Evolutionary conservation across 2,888 invertebrate species (phyloP), one percentile per base, ranked within the genome.

Genomic region (Hemistola chrysoprasaria): DNA sequence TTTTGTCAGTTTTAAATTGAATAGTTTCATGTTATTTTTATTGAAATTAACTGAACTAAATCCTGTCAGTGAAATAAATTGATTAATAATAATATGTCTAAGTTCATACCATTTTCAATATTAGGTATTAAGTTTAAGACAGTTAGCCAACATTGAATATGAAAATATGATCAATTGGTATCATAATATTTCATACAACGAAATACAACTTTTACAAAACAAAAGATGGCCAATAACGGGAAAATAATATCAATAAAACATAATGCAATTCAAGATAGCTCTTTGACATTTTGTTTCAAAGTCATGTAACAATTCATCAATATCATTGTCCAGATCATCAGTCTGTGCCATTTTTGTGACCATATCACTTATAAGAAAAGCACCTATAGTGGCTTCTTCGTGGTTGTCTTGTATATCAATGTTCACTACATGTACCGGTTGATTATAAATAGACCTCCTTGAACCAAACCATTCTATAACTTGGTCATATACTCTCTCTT

Each of bases 371-470:
- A 99, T 98, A 60, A 98, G 91, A 87, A 99, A 98, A 22, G 99
- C 99, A 53, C 99, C 99, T 69, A 99, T 94, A 1, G 99, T 97
- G 0, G 99, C 99, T 82, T 99, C 99, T 79, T 99, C 99, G 56
- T 99, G 98, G 85, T 99, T 99, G 88, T 99, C 99, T 78, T 97
- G 98, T 62, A 99, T 98, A 74, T 99, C 99, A 58, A 99, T 94
- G 78, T 99, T 99, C 39, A 99, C 95, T 26, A 99, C 93, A 89
- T 99, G 99, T 1, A 97, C 98, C 3, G 97, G 95, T 36, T 96
- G 94, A 79, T 95, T 96, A 59, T 94, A 92, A 32, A 93, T 91
- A 0, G 95, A 94, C 37, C 94, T 92, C 65, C 95, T 91, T 20
- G 91, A 93, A 56, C 97, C 96, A 92, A 97, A 94, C 92, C 95